Evolutionary conservation across 1,140 invertebrate genomes (phyloP).

Genomic region (Gonatopus flavifemur): DNA sequence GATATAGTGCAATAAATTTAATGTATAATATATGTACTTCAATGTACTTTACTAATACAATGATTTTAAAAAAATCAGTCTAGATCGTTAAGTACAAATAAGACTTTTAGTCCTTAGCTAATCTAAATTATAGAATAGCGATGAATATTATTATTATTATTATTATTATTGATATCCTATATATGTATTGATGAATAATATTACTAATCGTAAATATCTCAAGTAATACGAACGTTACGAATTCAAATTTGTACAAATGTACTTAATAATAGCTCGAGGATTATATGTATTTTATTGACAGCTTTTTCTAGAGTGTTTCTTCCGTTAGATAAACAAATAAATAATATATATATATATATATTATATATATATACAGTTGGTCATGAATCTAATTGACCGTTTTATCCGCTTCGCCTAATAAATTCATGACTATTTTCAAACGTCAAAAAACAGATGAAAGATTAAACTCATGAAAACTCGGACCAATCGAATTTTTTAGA

Average conservation of each 20-base stretch:
- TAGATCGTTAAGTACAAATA: conserved; percentile 43
- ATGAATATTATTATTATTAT: conserved; percentile 18
- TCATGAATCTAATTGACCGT: conserved; percentile 25
- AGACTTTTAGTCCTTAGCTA: conserved; percentile 22
- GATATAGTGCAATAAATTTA: conserved; percentile 47
- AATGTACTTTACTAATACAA: conserved; percentile 37
- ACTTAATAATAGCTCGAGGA: conserved; percentile 11
- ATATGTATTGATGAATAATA: conserved; percentile 12
- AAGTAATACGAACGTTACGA: conserved; percentile 9
- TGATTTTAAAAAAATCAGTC: conserved; percentile 19
- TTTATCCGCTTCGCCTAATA: conserved; percentile 3
- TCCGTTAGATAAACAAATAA: conserved; percentile 5
- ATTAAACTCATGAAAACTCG: conserved; percentile 32
- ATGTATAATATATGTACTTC: too few species aligned
- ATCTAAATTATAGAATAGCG: conserved; percentile 7
- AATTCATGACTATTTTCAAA: background rate
- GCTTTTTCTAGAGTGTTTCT: conserved; percentile 12
- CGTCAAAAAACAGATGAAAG: conserved; percentile 12
- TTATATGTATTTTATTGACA: conserved; percentile 11
- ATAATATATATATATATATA: conserved; percentile 16
- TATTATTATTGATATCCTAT: conserved; percentile 15
- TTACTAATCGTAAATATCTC: conserved; percentile 4
- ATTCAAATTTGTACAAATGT: conserved; percentile 19
- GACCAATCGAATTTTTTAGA: too few species aligned
- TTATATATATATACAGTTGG: conserved; percentile 16